These are phyloP conservation scores for Nephila pilipes DNA, from an alignment of 1,140 invertebrate species.

Conservation along the genomic window DNA sequence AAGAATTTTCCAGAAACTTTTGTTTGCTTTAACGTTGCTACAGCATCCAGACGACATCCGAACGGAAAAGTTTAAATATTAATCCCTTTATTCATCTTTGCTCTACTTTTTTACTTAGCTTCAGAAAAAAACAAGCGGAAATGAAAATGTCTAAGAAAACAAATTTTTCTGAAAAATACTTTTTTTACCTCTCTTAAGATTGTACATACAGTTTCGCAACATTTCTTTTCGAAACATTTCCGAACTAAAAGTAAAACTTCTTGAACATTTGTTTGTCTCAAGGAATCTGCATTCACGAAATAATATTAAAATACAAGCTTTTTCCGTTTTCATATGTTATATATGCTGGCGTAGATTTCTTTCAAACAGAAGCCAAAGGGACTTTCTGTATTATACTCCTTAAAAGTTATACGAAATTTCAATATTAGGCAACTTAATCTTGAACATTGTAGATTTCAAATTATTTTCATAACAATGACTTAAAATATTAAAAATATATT, in stretches of 20 bases:
- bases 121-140: conserved; percentile 3
- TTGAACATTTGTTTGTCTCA: conserved; percentile 33
- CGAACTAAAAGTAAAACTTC: conserved; percentile 33
- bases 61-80: conserved; percentile 45
- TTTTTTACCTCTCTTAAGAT: conserved; percentile 20
- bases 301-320: conserved; percentile 44
- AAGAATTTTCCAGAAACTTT: neutral
- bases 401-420: neutral
- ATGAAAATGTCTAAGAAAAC: conserved; percentile 56
- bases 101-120: neutral
- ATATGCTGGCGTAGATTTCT: neutral
- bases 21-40: conserved; percentile 12
- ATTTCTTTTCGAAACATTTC: conserved; percentile 24
- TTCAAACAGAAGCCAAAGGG: neutral
- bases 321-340: neutral
- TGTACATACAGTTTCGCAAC: conserved; percentile 8
- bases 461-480: neutral
- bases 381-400: neutral
- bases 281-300: conserved; percentile 52
- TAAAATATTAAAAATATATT: too few species aligned
- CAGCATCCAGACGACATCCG: neutral
- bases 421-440: neutral
- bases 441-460: neutral
- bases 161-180: conserved; percentile 22
- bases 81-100: conserved; percentile 27